Percentiles rank a stretch among this genome's conserved stretches.
phyloP scores from a whole-genome alignment of 2,797 vertebrate species.

The Hydrolagus colliei region DNA sequence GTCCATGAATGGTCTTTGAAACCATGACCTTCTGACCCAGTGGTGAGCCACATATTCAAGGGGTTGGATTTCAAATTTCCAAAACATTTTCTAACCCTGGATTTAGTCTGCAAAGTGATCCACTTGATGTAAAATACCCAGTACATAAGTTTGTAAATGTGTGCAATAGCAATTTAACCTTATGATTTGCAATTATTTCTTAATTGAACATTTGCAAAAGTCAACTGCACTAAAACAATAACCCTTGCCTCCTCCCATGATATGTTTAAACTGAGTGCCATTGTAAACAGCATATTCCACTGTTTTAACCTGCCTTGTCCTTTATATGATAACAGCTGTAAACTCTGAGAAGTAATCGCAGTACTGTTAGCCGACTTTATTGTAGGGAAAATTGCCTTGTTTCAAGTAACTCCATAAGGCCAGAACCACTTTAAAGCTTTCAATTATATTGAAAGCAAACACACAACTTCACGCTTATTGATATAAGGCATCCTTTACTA shows the following conservation, averaged over 20 bases:
- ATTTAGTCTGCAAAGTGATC: conserved; percentile 13
- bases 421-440: conserved; percentile 26
- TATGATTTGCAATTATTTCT: not conserved
- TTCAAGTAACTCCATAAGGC: not conserved
- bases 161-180: not conserved
- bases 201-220: conserved; percentile 18
- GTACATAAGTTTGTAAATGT: not conserved
- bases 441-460: conserved; percentile 26
- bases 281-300: not conserved
- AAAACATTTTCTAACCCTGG: not conserved
- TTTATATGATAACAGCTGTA: not conserved
- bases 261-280: not conserved
- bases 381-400: conserved; percentile 11
- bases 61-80: too few relatives aligned
- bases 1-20: too few relatives aligned
- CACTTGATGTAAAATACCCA: conserved; percentile 12
- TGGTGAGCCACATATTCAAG: too few relatives aligned
- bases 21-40: too few relatives aligned
- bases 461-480: conserved; percentile 21
- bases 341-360: not conserved
- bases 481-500: conserved; percentile 25
- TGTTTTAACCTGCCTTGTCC: not conserved
- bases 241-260: not conserved
- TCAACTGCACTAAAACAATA: not conserved
- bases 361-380: not conserved